These are phyloP conservation scores for Meloidogyne chitwoodi DNA, from an alignment of 1,140 invertebrate genomes.

Conservation along the genomic window DNA sequence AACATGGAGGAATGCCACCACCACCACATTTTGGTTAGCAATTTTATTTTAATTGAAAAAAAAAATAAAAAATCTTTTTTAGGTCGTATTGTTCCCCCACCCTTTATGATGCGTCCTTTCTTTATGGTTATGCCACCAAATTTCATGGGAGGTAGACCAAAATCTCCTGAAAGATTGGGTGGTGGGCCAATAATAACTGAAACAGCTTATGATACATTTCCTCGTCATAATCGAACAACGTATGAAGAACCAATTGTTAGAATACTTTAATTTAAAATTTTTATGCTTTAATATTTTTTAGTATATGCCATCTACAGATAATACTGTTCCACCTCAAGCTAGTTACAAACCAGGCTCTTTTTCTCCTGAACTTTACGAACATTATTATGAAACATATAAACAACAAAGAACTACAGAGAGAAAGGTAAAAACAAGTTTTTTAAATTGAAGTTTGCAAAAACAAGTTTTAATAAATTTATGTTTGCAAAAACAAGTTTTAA, in stretches of 20 bases:
- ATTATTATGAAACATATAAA: slow-evolving; percentile 55
- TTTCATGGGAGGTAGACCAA: slow-evolving; percentile 22
- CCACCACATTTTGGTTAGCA: slow-evolving; percentile 36
- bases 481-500: not conserved
- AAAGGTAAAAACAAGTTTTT: not conserved
- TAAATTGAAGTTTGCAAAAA: not conserved
- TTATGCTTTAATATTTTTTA: not conserved
- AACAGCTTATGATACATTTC: slow-evolving; percentile 55
- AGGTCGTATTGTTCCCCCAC: slow-evolving; percentile 18
- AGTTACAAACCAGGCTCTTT: slow-evolving; percentile 53
- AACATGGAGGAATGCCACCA: slow-evolving; percentile 30
- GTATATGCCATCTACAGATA: slow-evolving; percentile 47
- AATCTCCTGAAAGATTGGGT: slow-evolving; percentile 7
- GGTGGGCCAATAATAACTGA: slow-evolving; percentile 57
- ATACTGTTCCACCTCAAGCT: slow-evolving; percentile 37
- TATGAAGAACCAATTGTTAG: slow-evolving; percentile 54
- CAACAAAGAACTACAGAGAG: slow-evolving; percentile 9
- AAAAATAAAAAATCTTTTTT: not conserved
- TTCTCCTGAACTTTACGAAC: slow-evolving; percentile 52
- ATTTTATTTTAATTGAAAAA: not conserved
- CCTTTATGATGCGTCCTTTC: slow-evolving; percentile 21
- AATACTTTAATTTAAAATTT: not conserved
- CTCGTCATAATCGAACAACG: slow-evolving; percentile 32
- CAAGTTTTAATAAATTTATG: not conserved
- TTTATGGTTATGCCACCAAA: slow-evolving; percentile 43